Evolutionary conservation across 2,888 invertebrate species (phyloP).

Genomic region (Drosophila austrosaltans): DNA sequence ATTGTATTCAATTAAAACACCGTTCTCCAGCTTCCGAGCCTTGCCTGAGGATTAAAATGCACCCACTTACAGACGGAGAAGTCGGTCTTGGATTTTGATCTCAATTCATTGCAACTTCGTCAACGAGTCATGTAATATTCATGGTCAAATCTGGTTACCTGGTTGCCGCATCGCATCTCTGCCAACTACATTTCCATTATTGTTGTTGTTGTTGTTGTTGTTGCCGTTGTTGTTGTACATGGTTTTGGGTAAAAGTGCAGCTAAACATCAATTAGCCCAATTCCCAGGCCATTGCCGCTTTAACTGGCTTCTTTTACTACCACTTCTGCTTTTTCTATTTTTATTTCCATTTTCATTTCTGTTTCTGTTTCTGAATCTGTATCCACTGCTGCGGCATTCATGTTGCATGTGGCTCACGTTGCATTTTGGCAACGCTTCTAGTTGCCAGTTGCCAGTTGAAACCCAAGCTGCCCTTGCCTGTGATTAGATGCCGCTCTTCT

Average conservation of each 20-base stretch:
- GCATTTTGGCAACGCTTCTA: constrained; percentile 36
- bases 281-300: constrained; percentile 79
- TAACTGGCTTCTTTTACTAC: constrained; percentile 40
- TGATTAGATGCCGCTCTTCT: constrained; percentile 71
- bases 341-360: constrained; percentile 48
- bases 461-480: constrained; percentile 57
- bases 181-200: constrained; percentile 34
- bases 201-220: constrained; percentile 26
- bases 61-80: constrained; percentile 38
- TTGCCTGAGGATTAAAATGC: constrained; percentile 78
- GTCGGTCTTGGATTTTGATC: constrained; percentile 1
- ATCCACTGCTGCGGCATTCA: constrained; percentile 48
- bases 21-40: constrained; percentile 34
- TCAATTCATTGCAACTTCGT: constrained; percentile 12
- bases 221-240: constrained; percentile 58
- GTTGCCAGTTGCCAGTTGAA: constrained; percentile 32
- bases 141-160: constrained; percentile 27
- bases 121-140: constrained; percentile 48
- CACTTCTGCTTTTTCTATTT: constrained; percentile 23
- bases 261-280: constrained; percentile 83
- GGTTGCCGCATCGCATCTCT: background rate
- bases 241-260: constrained; percentile 82
- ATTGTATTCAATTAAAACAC: constrained; percentile 82
- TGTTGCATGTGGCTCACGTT: constrained; percentile 73
- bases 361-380: constrained; percentile 33